Evolutionary conservation across 2,113 vertebrate species (phyloP).

Genomic region (Pogona vitticeps): DNA sequence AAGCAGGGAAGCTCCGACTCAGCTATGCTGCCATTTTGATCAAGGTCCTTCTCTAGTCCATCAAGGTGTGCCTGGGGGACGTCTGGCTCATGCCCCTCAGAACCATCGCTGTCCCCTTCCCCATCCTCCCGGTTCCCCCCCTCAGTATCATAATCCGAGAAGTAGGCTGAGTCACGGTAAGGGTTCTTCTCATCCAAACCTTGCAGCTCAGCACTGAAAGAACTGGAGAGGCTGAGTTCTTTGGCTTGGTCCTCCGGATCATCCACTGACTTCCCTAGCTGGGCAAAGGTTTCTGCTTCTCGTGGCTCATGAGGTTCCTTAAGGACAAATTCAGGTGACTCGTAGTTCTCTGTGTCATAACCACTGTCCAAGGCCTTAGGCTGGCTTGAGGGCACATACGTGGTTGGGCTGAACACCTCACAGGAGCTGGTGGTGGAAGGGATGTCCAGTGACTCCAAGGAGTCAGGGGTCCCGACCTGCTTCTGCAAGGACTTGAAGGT

Average conservation of each 20-base stretch:
- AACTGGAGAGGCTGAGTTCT: conserved; percentile 49
- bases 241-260: conserved; percentile 70
- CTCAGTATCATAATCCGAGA: conserved; percentile 91
- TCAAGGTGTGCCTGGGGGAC: rapidly evolving
- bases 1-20: conserved; percentile 37
- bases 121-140: conserved; percentile 78
- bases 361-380: conserved; percentile 92
- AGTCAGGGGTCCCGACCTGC: conserved; percentile 86
- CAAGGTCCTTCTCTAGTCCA: conserved; percentile 8
- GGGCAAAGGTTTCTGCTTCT: conserved; percentile 69
- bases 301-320: conserved; percentile 86
- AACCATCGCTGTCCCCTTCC: conserved; percentile 71
- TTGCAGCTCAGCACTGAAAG: conserved; percentile 69
- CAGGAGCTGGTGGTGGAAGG: conserved; percentile 80
- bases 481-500: conserved; percentile 84
- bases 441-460: conserved; percentile 87
- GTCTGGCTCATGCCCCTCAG: conserved; percentile 6
- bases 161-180: conserved; percentile 94
- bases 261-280: conserved; percentile 55
- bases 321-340: conserved; percentile 92
- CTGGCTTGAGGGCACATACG: conserved; percentile 76
- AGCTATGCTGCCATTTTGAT: rapidly evolving
- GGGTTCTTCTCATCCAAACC: conserved; percentile 83
- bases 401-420: conserved; percentile 82
- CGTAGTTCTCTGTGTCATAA: conserved; percentile 96